phyloP scores from a whole-genome alignment of 2,113 vertebrate genomes.

The Pimephales promelas region DNA sequence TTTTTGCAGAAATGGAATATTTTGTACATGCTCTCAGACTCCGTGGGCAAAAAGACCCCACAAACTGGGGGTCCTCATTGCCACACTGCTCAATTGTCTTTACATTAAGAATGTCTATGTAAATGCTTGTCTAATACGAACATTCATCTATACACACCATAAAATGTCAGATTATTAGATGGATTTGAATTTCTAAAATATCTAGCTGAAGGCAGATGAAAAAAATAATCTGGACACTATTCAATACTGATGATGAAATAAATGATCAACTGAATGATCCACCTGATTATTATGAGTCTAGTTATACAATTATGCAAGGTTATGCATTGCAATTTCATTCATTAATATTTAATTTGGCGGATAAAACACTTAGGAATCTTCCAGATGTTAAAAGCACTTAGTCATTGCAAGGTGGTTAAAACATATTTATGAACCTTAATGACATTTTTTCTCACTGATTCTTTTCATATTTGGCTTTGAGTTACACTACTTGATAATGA shows the following conservation, averaged over 20 bases:
- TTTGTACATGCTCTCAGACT: neutral
- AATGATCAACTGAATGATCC: constrained; percentile 1
- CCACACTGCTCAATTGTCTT: neutral
- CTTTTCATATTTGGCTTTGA: constrained; percentile 3
- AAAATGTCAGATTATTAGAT: neutral
- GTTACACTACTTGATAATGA: neutral
- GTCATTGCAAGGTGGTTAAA: constrained; percentile 14
- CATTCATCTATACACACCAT: neutral
- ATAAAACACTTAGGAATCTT: neutral
- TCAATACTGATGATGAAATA: neutral
- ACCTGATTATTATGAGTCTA: neutral
- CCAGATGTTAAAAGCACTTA: neutral
- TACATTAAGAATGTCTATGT: neutral
- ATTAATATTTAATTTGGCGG: neutral
- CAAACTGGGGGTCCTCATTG: neutral
- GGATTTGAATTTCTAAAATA: neutral
- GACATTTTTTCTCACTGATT: neutral
- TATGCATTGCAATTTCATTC: neutral
- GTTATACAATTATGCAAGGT: constrained; percentile 14
- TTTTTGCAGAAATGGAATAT: neutral
- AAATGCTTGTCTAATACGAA: neutral
- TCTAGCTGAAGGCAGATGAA: neutral
- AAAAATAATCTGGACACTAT: neutral
- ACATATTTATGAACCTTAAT: neutral
- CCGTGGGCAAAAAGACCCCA: neutral